These are phyloP conservation scores for Peromyscus melanophrys DNA, from an alignment of 2,797 vertebrate species.

Conservation along the genomic window DNA sequence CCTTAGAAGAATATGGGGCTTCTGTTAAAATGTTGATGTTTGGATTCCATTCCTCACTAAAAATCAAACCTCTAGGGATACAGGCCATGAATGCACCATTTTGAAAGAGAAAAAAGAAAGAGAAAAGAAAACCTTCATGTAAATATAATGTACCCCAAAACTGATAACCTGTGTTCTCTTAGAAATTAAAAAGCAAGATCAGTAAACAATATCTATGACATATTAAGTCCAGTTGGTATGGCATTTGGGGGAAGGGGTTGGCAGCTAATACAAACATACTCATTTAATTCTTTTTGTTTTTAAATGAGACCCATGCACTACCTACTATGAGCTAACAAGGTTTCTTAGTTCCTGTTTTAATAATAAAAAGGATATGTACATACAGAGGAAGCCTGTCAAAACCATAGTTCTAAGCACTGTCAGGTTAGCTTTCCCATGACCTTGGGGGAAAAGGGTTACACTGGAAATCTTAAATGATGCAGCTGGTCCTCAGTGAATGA, in stretches of 20 bases:
- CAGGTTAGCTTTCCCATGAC: conserved; percentile 71
- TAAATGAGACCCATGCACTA: background rate
- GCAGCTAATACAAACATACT: background rate
- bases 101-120: background rate
- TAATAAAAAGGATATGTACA: conserved; percentile 6
- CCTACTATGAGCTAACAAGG: background rate
- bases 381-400: conserved; percentile 39
- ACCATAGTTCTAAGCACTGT: conserved; percentile 12
- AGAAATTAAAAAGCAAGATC: conserved; percentile 18
- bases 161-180: conserved; percentile 5
- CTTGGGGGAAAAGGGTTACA: conserved; percentile 46
- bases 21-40: conserved; percentile 55
- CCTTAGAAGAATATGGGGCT: background rate
- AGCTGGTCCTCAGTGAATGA: conserved; percentile 42
- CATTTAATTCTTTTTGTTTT: conserved; percentile 4
- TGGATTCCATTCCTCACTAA: background rate
- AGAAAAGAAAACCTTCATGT: conserved; percentile 1
- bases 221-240: background rate
- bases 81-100: conserved; percentile 37
- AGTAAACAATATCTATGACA: background rate
- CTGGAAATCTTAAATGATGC: conserved; percentile 69
- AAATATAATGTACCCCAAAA: background rate
- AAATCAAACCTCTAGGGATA: conserved; percentile 27
- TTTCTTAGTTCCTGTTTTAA: conserved; percentile 27
- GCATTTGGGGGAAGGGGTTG: background rate